Base-by-base conservation (phyloP, 2,888 invertebrate genomes). In the Patella depressa region DNA sequence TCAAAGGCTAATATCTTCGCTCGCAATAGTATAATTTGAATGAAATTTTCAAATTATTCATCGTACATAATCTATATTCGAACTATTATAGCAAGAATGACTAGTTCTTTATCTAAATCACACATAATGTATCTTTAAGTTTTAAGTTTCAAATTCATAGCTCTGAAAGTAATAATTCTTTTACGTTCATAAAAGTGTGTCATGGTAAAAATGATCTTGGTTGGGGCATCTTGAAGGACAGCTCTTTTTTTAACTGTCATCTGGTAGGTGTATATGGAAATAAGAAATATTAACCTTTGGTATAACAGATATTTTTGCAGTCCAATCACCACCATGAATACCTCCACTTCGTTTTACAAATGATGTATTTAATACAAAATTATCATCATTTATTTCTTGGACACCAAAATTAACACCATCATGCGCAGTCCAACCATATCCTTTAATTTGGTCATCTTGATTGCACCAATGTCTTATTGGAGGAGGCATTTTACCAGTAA, bases 331-430 rank as follows among this genome's bases (percentile, higher is more conserved):
- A 2, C 98, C 98, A 88, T 95, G 94, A 55, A 94, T 92, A 0
- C 96, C 96, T 1, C 95, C 95, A 0, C 94, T 93, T 74, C 94
- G 94, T 93, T 98, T 98, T 0, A 99, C 94, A 91, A 98, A 98
- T 0, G 96, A 95, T 0, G 98, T 98, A 79, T 94, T 94, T 11
- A 98, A 91, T 19, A 93, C 93, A 85, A 96, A 95, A 0, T 95
- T 94, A 0, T 94, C 94, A 88, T 99, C 99, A 2, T 94, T 92
- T 76, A 99, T 96, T 86, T 95, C 94, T 91, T 99, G 99, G 57
- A 96, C 93, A 0, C 99, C 99, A 92, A 99, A 99, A 11, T 94
- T 94, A 59, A 94, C 93, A 0, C 98, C 98, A 90, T 99, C 98
- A 89, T 99, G 99, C 82, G 96, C 94, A 7, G 95, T 91, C 99